These are phyloP conservation scores for Apostichopus parvimensis DNA, from an alignment of 35 echinoderm and acorn worm species.

Conservation along the genomic window DNA sequence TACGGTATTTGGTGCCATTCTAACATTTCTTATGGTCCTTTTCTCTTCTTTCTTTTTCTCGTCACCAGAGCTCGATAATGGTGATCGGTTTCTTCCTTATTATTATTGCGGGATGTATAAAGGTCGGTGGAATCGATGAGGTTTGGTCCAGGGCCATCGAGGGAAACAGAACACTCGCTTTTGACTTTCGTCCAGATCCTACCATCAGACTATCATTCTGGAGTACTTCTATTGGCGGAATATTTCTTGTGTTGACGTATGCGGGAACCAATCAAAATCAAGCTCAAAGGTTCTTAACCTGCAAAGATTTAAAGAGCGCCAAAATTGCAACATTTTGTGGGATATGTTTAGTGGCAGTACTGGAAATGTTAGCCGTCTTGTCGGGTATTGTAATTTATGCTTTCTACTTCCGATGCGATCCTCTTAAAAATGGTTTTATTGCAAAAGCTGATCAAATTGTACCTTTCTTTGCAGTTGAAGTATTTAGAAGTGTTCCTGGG, in stretches of 20 bases:
- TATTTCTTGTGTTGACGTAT: background rate
- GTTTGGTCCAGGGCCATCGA: slow-evolving; percentile 13
- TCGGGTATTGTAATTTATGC: slow-evolving; percentile 3
- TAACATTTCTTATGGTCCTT: background rate
- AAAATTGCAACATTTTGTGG: background rate
- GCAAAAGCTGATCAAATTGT: slow-evolving; percentile 20
- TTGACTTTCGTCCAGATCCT: slow-evolving; percentile 20
- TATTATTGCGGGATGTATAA: slow-evolving; percentile 5
- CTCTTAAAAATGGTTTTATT: background rate
- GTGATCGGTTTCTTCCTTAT: slow-evolving; percentile 25
- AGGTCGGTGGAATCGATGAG: slow-evolving; percentile 14
- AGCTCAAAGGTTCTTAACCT: slow-evolving; percentile 42
- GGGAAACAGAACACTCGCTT: background rate
- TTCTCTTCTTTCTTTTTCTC: background rate
- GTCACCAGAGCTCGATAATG: background rate
- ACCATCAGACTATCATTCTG: slow-evolving; percentile 29
- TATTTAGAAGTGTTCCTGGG: slow-evolving; percentile 10
- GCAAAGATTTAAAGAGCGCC: slow-evolving; percentile 15
- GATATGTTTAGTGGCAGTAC: background rate
- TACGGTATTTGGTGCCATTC: background rate
- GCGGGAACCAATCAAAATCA: slow-evolving; percentile 26
- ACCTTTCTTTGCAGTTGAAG: slow-evolving; percentile 17
- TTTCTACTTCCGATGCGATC: background rate
- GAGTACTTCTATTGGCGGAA: background rate
- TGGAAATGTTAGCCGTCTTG: background rate